Base-by-base conservation (phyloP, 2,888 invertebrate genomes). In the Epinotia demarniana region DNA sequence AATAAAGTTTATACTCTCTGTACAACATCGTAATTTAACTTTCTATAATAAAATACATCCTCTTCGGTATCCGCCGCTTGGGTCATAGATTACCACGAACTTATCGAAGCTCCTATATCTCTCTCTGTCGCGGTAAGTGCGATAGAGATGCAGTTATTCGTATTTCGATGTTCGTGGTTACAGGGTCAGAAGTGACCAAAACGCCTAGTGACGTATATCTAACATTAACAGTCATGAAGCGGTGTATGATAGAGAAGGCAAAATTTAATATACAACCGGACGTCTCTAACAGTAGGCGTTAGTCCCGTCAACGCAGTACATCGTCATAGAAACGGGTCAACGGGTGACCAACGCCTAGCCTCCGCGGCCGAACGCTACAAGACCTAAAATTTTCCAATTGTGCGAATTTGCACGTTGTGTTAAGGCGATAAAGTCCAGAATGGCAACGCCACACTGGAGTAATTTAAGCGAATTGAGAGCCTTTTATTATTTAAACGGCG, bases 11-110 rank as follows among this genome's bases (percentile, higher is more conserved):
- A 70, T 72, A 91, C 89, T 92, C 90, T 92, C 92, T 92, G 92
- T 92, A 92, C 92, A 92, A 73, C 84, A 80, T 82, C 79, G 81
- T 84, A 86, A 86, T 85, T 86, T 82, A 81, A 72, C 67, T 73
- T 69, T 75, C 67, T 86, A 83, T 83, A 85, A 33, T 72, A 64
- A 72, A 74, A 74, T 69, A 70, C 74, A 70, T 71, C 23, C 13
- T 58, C 66, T 66, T 62, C 73, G 60, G 67, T 49, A 49, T 39
- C 33, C 18, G 18, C 27, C 61, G 53, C 57, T n/a, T 33, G 61
- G 33, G n/a, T 61, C 5, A 19, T 16, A 18, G 19, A 3, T 11
- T 13, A 0, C 33, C 18, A 11, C 16, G 33, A 27, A 61, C 12
- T 61, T 16, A 8, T 8, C 33, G n/a, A 57, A n/a, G 16, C n/a